Conservation (phyloP, 2,113 vertebrate genomes). For the Channa argus region DNA sequence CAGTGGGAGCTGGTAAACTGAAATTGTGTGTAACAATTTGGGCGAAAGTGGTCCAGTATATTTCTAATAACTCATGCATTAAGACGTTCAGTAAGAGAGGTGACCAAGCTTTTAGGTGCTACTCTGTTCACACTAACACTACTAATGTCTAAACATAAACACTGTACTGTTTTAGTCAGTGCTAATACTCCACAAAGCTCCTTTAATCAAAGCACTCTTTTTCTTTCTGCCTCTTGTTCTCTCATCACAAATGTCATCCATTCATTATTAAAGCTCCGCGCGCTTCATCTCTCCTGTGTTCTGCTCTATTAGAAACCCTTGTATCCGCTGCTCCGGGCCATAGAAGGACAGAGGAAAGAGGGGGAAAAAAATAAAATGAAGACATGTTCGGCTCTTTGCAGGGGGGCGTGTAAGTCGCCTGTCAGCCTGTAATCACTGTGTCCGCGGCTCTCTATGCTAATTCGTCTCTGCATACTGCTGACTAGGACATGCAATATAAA, state of each 20-base stretch:
- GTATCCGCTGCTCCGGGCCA: conserved; percentile 88
- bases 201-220: conserved; percentile 62
- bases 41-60: too few species aligned
- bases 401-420: conserved; percentile 92
- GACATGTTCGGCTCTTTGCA: conserved; percentile 84
- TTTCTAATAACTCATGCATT: too few species aligned
- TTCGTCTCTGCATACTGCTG: conserved; percentile 78
- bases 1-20: too few species aligned
- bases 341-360: conserved; percentile 69
- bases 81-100: not conserved
- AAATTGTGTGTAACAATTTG: too few species aligned
- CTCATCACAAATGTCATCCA: conserved; percentile 71
- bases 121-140: conserved; percentile 13
- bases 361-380: conserved; percentile 74
- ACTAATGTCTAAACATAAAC: conserved; percentile 22
- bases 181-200: conserved; percentile 40
- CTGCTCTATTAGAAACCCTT: conserved; percentile 91
- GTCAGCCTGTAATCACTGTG: conserved; percentile 96
- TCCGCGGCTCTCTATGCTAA: conserved; percentile 91
- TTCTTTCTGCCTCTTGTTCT: conserved; percentile 44
- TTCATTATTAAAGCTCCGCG: conserved; percentile 94
- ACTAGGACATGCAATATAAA: conserved; percentile 82
- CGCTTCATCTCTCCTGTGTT: conserved; percentile 82
- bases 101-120: not conserved
- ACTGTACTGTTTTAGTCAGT: conserved; percentile 28